Conservation (phyloP, 2,888 invertebrate species). For the Coecobrya sp. region DNA sequence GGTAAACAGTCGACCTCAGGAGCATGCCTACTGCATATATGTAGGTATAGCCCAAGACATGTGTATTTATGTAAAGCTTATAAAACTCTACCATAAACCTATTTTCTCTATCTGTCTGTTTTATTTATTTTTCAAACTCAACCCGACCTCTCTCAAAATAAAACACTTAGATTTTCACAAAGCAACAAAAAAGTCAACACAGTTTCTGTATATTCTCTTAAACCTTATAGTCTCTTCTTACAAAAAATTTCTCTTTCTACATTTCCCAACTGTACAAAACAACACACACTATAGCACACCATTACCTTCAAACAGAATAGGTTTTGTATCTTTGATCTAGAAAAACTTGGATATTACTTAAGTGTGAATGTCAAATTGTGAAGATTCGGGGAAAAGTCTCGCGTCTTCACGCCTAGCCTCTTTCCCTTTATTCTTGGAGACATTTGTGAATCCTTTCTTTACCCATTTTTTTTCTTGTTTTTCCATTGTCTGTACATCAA, state of each 20-base stretch:
- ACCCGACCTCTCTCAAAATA: conserved; percentile 18
- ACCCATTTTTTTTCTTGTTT: not conserved
- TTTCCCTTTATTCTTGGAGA: conserved; percentile 20
- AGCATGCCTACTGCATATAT: too few species aligned
- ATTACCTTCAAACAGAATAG: conserved; percentile 1
- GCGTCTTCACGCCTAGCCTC: conserved; percentile 8
- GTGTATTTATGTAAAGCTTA: too few species aligned
- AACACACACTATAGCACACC: not conserved
- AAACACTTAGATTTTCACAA: conserved; percentile 6
- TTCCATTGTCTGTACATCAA: not conserved
- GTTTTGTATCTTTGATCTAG: conserved; percentile 14
- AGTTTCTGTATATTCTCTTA: not conserved
- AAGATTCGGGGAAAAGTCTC: conserved; percentile 40
- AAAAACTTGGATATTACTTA: conserved; percentile 54
- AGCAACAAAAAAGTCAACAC: conserved; percentile 22
- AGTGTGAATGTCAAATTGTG: conserved; percentile 67
- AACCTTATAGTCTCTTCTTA: not conserved
- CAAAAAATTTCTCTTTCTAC: not conserved
- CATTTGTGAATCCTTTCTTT: too few species aligned
- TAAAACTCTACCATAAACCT: not conserved
- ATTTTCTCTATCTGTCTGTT: not conserved
- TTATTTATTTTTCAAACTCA: conserved; percentile 13
- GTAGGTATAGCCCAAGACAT: too few species aligned
- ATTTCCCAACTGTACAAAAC: not conserved
- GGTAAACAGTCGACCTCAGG: not conserved